phyloP scores from a whole-genome alignment of 2,113 vertebrate species.

The Tautogolabrus adspersus region DNA sequence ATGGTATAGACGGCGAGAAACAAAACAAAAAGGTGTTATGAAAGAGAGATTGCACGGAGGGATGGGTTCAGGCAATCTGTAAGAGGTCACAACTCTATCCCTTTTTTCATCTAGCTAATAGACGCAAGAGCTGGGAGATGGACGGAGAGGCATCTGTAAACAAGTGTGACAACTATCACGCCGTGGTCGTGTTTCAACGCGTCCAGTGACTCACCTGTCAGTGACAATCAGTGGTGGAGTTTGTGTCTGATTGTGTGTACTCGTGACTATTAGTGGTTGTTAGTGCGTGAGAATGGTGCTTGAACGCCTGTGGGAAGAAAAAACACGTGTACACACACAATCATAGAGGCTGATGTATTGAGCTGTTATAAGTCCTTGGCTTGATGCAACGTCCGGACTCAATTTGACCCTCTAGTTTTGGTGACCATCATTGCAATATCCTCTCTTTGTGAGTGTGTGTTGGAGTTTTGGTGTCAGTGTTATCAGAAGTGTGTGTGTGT shows the following conservation, averaged over 20 bases:
- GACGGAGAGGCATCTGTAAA: constrained; percentile 57
- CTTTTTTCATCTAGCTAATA: constrained; percentile 27
- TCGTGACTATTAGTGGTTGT: neutral
- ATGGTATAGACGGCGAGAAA: neutral
- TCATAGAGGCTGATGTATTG: constrained; percentile 56
- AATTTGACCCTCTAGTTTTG: constrained; percentile 71
- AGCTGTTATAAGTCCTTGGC: constrained; percentile 62
- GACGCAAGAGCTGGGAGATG: constrained; percentile 29
- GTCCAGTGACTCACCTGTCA: constrained; percentile 53
- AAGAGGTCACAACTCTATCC: constrained; percentile 43
- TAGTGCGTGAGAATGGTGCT: neutral
- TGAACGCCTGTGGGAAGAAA: neutral
- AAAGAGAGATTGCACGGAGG: neutral
- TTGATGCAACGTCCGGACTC: constrained; percentile 61
- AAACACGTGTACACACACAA: constrained; percentile 22
- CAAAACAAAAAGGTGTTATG: neutral
- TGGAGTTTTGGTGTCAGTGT: constrained; percentile 6
- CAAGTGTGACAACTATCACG: constrained; percentile 50
- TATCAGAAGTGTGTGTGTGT: neutral
- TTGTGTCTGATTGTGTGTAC: constrained; percentile 8
- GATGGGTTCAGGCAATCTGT: constrained; percentile 30
- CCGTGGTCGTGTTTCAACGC: constrained; percentile 10
- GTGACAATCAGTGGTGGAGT: constrained; percentile 31
- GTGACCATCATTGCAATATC: constrained; percentile 59
- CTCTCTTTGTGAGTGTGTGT: constrained; percentile 36